Evolutionary conservation across 2,888 invertebrate genomes (phyloP).

Genomic region (Rosalia funebris): DNA sequence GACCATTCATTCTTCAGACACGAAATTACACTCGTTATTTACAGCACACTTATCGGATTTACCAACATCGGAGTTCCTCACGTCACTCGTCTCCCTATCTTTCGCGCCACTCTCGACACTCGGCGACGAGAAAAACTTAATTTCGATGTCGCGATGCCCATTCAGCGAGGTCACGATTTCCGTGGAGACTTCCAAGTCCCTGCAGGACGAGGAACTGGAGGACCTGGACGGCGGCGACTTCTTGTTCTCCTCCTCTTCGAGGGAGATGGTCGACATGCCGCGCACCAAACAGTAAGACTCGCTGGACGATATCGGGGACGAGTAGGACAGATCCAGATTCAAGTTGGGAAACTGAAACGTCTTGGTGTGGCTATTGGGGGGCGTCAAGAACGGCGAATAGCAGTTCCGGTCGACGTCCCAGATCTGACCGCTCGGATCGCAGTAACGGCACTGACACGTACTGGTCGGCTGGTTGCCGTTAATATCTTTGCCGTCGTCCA

Average conservation of each 20-base stretch:
- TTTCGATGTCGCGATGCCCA: conserved; percentile 81
- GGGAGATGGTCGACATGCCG: conserved; percentile 50
- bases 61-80: conserved; percentile 4
- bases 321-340: conserved; percentile 16
- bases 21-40: conserved; percentile 37
- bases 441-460: conserved; percentile 79
- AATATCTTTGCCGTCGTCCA: conserved; percentile 57
- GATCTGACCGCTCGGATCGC: conserved; percentile 78
- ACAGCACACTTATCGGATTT: conserved; percentile 22
- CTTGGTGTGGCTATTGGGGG: conserved; percentile 53
- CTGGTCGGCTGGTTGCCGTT: conserved; percentile 60
- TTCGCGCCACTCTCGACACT: conserved; percentile 38
- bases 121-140: conserved; percentile 76
- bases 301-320: conserved; percentile 32
- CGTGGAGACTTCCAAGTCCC: conserved; percentile 76
- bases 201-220: conserved; percentile 50
- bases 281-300: conserved; percentile 41
- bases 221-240: conserved; percentile 49
- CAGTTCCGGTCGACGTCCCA: conserved; percentile 77
- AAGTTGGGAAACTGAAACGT: conserved; percentile 44
- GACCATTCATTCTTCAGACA: conserved; percentile 32
- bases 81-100: conserved; percentile 14
- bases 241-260: conserved; percentile 55
- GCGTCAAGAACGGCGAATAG: conserved; percentile 67
- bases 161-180: conserved; percentile 82